These are phyloP conservation scores for Tiphia femorata DNA, from an alignment of 2,888 invertebrate species.

Conservation along the genomic window DNA sequence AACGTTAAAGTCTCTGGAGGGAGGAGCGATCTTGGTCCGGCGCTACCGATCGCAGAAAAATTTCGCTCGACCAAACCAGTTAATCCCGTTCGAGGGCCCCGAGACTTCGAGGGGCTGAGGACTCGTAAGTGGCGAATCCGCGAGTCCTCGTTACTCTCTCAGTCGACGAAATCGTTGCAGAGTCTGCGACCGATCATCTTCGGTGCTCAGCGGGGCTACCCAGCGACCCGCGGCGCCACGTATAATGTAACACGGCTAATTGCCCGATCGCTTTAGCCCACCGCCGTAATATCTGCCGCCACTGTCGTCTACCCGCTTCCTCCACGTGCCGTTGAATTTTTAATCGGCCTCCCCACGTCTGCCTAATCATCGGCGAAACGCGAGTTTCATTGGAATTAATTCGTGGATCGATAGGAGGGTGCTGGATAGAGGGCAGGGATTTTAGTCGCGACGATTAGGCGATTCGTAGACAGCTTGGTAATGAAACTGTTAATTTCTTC, in stretches of 20 bases:
- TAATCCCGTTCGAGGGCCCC: constrained; percentile 18
- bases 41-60: constrained; percentile 15
- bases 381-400: too few relatives aligned
- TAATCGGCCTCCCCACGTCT: constrained; percentile 23
- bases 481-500: too few relatives aligned
- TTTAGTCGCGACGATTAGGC: too few relatives aligned
- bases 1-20: not conserved
- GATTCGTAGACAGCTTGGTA: too few relatives aligned
- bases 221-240: constrained; percentile 20
- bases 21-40: too few relatives aligned
- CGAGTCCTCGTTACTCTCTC: too few relatives aligned
- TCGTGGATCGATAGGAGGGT: too few relatives aligned
- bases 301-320: constrained; percentile 29
- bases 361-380: too few relatives aligned
- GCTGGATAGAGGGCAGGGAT: too few relatives aligned
- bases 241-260: constrained; percentile 39
- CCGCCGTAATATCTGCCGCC: too few relatives aligned
- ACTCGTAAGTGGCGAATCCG: too few relatives aligned
- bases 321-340: constrained; percentile 26
- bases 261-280: constrained; percentile 31
- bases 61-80: constrained; percentile 24
- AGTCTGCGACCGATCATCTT: constrained; percentile 38
- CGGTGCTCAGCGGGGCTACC: constrained; percentile 19
- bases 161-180: constrained; percentile 29
- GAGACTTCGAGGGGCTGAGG: constrained; percentile 1